Base-by-base conservation (phyloP, 2,888 invertebrate species). In the Epinotia brunnichana region DNA sequence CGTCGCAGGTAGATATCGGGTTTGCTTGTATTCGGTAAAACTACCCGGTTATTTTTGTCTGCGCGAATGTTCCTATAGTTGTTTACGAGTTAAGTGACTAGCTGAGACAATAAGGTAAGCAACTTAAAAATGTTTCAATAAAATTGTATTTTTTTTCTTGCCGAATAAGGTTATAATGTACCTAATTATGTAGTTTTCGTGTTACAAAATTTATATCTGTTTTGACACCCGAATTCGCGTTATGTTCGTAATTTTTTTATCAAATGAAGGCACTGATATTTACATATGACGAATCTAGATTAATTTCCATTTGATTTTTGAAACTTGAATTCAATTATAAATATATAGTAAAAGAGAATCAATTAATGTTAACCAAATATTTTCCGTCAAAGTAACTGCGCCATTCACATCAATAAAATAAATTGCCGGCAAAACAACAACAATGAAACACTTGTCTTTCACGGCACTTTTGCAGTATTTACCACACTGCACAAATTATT, bases 351-450 rank as follows among this genome's bases (percentile, higher is more conserved):
- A 41, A 41, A 41, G 41, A 41, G 13, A 35, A 35, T 35, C 9
- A 35, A 35, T 1, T 2, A 35, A 35, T 35, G 35, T 35, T 35
- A 35, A 7, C 35, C 35, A 68, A 73, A 73, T 60, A 75, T 66
- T 24, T 56, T 44, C 61, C 29, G 44, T 17, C 66, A 41, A 61
- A 13, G 29, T 41, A 75, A 76, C 71, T 77, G 71, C 75, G 76
- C 70, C 76, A 73, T 76, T 63, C 67, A 29, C 75, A 72, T 75
- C 48, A 51, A 54, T 35, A 19, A 64, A 59, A 59, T 41, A 44
- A 17, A 19, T 53, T 56, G 15, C 10, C 75, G 76, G 74, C 71
- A 77, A 76, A 77, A 78, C 76, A 78, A 77, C 44, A 78, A 79
- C 75, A 78, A 76, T 71, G 41, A 24, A 53, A 44, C 39, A 57